phyloP scores from a whole-genome alignment of 2,113 vertebrate genomes.

The Hippocampus zosterae region DNA sequence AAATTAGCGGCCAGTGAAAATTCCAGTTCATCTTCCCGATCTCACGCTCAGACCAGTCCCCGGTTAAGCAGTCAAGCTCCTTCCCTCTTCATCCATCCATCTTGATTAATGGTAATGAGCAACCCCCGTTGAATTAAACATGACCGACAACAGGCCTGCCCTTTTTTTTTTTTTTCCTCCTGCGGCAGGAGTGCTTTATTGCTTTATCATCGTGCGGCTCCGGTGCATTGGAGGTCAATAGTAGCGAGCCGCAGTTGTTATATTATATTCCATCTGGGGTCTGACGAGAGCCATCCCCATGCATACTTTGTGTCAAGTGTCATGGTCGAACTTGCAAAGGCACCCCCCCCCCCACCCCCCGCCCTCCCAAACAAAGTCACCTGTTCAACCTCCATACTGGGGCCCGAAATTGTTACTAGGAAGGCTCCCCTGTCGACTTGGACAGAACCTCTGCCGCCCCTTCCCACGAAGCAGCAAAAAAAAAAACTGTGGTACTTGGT shows the following conservation, averaged over 20 bases:
- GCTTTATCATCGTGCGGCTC: conserved; percentile 63
- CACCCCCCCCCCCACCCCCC: conserved; percentile 11
- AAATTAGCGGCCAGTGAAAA: conserved; percentile 37
- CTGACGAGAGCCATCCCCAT: conserved; percentile 58
- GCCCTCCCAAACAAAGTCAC: conserved; percentile 52
- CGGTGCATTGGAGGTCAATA: conserved; percentile 60
- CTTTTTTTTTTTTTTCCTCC: conserved; percentile 3
- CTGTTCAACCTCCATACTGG: conserved; percentile 51
- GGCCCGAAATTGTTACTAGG: conserved; percentile 54
- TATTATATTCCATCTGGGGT: conserved; percentile 63
- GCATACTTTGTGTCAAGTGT: conserved; percentile 36
- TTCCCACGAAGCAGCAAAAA: conserved; percentile 5
- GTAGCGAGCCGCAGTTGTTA: conserved; percentile 50
- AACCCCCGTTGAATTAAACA: conserved; percentile 65
- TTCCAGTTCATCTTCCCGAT: conserved; percentile 29
- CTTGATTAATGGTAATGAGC: conserved; percentile 58
- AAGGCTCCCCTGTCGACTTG: conserved; percentile 32
- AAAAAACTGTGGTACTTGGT: no score
- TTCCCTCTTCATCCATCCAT: conserved; percentile 51
- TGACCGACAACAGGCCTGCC: conserved; percentile 31
- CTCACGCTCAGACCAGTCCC: conserved; percentile 61
- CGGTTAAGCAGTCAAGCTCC: conserved; percentile 44
- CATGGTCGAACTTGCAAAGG: conserved; percentile 37
- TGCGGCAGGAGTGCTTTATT: conserved; percentile 56
- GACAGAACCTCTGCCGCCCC: conserved; percentile 17